Evolutionary conservation across 2,797 vertebrate genomes (phyloP), one percentile per base, ranked within the genome.

Genomic region (Nasua narica): DNA sequence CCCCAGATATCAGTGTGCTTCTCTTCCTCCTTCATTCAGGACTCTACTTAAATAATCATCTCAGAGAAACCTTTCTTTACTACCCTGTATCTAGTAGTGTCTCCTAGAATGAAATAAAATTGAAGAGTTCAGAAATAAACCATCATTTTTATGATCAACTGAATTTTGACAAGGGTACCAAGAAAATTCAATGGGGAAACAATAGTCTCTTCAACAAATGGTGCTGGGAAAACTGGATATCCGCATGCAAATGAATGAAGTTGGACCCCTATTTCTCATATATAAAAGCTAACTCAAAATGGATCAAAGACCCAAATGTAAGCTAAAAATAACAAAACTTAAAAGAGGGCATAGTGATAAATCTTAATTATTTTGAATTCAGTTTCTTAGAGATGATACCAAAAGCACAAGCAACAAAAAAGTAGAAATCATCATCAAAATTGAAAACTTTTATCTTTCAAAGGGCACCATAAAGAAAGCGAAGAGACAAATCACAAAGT

Each of bases 371-470:
- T n/a, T n/a, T 79, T 84, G 35, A 89, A 70, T 84, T 95, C 84
- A 21, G 13, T 82, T 90, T 93, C 77, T 88, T 93, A 78, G 62
- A 74, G 21, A 58, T 27, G 18, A 92, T 76, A 87, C 21, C 52
- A 87, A 89, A 94, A 94, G 14, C 58, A 90, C 21, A 93, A 87
- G 76, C 62, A 93, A 79, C n/a, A 79, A 79, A 87, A 78, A 96
- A 91, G 85, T 65, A 89, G 19, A 70, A 60, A 67, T 70, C 62
- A 48, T 76, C 74, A 90, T 65, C 15, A 86, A 92, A 94, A 70
- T 32, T 81, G 52, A 43, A 92, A 96, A 37, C 15, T 56, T 58
- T 67, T 76, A 25, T 92, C 87, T 77, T 76, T 86, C 50, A 86
- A 84, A 94, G 37, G n/a, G 88, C 5, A 65, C 60, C 46, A 58